These are phyloP conservation scores for Chionis minor DNA, from an alignment of 2,113 vertebrate genomes.

Conservation along the genomic window DNA sequence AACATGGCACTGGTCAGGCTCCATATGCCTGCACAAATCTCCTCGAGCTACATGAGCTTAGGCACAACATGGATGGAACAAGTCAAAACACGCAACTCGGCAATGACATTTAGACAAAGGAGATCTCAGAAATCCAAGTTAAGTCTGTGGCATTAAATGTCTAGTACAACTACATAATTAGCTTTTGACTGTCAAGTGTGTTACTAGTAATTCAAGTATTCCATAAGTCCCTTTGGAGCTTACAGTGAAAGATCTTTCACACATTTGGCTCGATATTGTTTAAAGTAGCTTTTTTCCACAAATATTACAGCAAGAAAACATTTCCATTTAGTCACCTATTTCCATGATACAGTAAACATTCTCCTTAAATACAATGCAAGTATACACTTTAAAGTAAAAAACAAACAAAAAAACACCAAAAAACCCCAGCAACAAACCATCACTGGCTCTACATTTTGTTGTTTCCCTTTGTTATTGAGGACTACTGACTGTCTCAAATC, in stretches of 20 bases:
- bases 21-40: neutral
- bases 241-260: fast-evolving
- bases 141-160: neutral
- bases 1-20: neutral
- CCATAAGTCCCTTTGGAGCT: neutral
- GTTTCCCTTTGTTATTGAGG: neutral
- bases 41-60: neutral
- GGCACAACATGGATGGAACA: fast-evolving
- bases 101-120: neutral
- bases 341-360: neutral
- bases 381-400: neutral
- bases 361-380: neutral
- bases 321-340: neutral
- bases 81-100: neutral
- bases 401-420: too few species aligned
- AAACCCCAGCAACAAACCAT: neutral
- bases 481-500: neutral
- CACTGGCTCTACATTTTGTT: neutral
- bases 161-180: neutral
- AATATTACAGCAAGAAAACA: neutral
- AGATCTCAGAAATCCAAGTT: neutral
- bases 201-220: neutral
- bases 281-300: neutral
- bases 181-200: neutral
- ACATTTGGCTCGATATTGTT: neutral